These are phyloP conservation scores for Cerastis rubricosa DNA, from an alignment of 2,888 invertebrate species.

Conservation along the genomic window DNA sequence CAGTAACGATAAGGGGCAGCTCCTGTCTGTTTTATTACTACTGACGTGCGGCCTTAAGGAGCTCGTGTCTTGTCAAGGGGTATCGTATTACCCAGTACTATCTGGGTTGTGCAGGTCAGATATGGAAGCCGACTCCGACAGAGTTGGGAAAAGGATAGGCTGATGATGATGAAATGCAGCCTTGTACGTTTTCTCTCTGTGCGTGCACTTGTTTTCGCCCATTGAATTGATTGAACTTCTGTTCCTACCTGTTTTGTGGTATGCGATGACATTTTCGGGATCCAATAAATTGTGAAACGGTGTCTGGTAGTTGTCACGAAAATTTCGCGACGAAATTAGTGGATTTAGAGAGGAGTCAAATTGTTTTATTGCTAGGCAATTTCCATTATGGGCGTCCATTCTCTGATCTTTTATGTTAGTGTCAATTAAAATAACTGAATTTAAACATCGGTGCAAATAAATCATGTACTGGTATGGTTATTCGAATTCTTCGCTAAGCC, in stretches of 20 bases:
- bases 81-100: too few species aligned
- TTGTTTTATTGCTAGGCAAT: conserved; percentile 34
- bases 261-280: conserved; percentile 39
- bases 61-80: too few species aligned
- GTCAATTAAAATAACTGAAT: not conserved
- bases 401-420: not conserved
- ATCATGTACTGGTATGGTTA: not conserved
- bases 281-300: conserved; percentile 52
- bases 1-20: not conserved
- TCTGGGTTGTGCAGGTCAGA: too few species aligned
- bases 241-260: not conserved
- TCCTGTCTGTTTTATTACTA: not conserved
- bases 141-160: too few species aligned
- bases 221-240: not conserved
- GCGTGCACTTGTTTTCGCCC: not conserved
- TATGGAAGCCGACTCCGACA: too few species aligned
- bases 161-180: too few species aligned
- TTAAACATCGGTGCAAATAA: not conserved
- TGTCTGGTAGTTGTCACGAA: conserved; percentile 54
- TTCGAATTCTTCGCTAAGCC: not conserved
- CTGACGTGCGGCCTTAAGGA: not conserved
- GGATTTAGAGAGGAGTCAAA: conserved; percentile 26
- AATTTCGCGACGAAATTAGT: conserved; percentile 42
- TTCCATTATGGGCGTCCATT: not conserved
- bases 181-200: too few species aligned